Evolutionary conservation across 35 echinoderm and acorn worm genomes (phyloP).

Genomic region (Patiria miniata): DNA sequence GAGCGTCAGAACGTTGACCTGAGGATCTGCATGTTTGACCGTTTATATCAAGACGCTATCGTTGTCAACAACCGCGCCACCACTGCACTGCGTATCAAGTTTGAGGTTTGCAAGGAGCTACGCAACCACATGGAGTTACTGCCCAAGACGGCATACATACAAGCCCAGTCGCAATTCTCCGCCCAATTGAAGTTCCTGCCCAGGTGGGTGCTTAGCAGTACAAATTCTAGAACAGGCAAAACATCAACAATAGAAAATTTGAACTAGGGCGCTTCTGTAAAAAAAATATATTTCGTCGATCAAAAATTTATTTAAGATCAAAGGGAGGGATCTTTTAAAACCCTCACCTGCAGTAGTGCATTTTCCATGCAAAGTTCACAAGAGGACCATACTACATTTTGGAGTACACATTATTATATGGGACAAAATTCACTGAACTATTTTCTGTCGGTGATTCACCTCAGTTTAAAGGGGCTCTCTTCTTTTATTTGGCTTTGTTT

Average conservation of each 20-base stretch:
- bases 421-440: no score
- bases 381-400: no score
- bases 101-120: slow-evolving; percentile 96
- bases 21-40: slow-evolving; percentile 93
- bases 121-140: slow-evolving; percentile 89
- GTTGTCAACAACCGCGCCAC: slow-evolving; percentile 95
- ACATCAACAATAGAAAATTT: not conserved
- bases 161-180: slow-evolving; percentile 97
- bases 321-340: not conserved
- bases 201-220: slow-evolving; percentile 44
- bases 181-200: slow-evolving; percentile 96
- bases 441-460: no score
- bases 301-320: not conserved
- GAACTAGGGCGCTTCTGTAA: not conserved
- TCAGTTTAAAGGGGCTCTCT: no score
- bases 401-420: no score
- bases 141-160: slow-evolving; percentile 96
- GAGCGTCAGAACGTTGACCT: slow-evolving; percentile 90
- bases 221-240: not conserved
- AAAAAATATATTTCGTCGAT: not conserved
- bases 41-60: slow-evolving; percentile 94
- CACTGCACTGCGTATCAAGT: slow-evolving; percentile 79
- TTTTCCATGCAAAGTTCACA: no score
- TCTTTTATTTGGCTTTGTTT: no score
- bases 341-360: no score